Conservation (phyloP, 2,797 vertebrate species). For the Sternarchorhynchus goeldii region DNA sequence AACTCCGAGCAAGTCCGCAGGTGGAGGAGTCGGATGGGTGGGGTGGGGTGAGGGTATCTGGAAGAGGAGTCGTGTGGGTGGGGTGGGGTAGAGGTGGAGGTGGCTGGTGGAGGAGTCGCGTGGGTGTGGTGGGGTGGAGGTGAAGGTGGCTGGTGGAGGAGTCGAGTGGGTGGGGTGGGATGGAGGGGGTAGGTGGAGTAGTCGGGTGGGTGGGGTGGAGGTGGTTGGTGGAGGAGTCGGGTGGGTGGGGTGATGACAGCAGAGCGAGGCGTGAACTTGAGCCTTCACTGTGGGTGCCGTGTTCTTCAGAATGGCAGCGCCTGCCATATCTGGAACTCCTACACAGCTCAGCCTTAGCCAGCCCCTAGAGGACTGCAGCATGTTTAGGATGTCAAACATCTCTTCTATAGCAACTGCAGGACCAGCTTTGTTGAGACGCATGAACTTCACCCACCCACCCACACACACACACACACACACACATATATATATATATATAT, state of each 20-base stretch:
- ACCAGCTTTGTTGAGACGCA: background rate
- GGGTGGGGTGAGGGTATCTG: too few relatives aligned
- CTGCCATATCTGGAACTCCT: conserved; percentile 37
- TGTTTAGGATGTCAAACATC: conserved; percentile 42
- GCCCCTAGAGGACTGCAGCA: conserved; percentile 27
- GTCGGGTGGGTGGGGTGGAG: too few relatives aligned
- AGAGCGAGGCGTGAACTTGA: conserved; percentile 12
- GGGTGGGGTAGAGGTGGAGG: too few relatives aligned
- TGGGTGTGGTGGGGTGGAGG: too few relatives aligned
- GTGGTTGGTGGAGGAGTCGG: conserved; percentile 7
- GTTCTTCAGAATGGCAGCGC: conserved; percentile 28
- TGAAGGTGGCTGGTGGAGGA: too few relatives aligned
- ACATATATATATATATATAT: too few relatives aligned
- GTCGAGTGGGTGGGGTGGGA: too few relatives aligned
- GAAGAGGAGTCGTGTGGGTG: too few relatives aligned
- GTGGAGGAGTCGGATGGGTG: background rate
- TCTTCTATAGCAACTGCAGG: conserved; percentile 38
- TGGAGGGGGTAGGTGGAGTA: too few relatives aligned
- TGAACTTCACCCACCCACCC: conserved; percentile 16
- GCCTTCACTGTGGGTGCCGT: conserved; percentile 30
- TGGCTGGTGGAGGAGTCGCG: too few relatives aligned
- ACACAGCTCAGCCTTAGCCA: conserved; percentile 34
- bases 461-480: background rate
- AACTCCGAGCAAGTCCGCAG: conserved; percentile 38
- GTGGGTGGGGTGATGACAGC: conserved; percentile 10